Evolutionary conservation across 2,888 invertebrate species (phyloP), one percentile per base, ranked within the genome.

Genomic region (Sisyra terminalis): DNA sequence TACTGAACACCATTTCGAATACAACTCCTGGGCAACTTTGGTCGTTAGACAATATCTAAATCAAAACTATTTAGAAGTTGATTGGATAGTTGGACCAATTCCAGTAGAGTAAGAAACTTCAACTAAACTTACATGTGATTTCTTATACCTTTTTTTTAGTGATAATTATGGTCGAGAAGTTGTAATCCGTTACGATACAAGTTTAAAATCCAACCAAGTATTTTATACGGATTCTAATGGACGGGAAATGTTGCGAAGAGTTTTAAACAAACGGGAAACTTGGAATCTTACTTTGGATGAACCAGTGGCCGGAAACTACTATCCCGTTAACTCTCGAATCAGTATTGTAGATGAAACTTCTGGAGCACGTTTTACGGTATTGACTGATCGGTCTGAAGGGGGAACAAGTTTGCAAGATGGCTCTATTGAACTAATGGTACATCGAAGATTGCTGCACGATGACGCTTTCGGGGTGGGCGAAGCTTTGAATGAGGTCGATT

Each of bases 181-280:
- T 0, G 68, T 96, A 0, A 73, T 80, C 0, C 71, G 74, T 43
- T 93, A 83, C 52, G 64, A 65, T 6, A 76, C 80, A 0, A 59
- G 70, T 17, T 57, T 89, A 1, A 52, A 68, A 0, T 77, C 77
- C 0, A 64, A 73, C 1, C 71, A 72, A 0, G 65, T 64, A 0
- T 96, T 96, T 58, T 90, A 78, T 55, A 97, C 96, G 0, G 97
- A 98, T 57, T 81, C 90, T 0, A 98, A 96, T 58, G 96, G 94
- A 0, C 67, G 96, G 10, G 87, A 93, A 59, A 73, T 84, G 58
- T 52, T 93, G 16, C 73, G 77, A 52, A 66, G 94, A 18, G 67
- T 68, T 8, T 57, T 76, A 16, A 68, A 84, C 54, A 64, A 68
- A 45, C 65, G 92, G 10, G 80, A 84, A 0, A 80, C 87, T 0